Percentiles rank a stretch among this genome's conserved stretches.
Evolutionary conservation across 2,888 invertebrate species (phyloP).

Genomic region (Deilephila porcellus): DNA sequence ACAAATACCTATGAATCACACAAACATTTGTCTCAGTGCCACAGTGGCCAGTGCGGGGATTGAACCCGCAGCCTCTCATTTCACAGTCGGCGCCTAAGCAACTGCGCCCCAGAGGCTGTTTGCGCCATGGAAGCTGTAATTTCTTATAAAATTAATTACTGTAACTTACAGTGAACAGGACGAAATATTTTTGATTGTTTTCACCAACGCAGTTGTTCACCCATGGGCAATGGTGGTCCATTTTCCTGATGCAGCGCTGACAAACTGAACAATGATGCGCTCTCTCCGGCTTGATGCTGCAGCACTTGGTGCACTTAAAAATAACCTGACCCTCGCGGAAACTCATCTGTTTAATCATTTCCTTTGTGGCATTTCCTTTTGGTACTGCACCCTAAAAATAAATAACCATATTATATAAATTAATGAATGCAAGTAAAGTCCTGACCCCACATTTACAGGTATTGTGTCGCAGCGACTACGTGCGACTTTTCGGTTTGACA

Average conservation of each 20-base stretch:
- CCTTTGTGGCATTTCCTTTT: slow-evolving; percentile 97
- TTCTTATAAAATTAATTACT: background rate
- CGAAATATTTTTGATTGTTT: slow-evolving; percentile 99
- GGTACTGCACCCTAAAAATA: slow-evolving; percentile 93
- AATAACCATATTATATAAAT: background rate
- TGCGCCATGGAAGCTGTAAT: too few species aligned
- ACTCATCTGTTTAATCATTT: slow-evolving; percentile 97
- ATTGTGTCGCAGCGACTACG: too few species aligned
- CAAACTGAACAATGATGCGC: slow-evolving; percentile 98
- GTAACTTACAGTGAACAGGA: slow-evolving; percentile 96
- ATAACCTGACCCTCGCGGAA: slow-evolving; percentile 96
- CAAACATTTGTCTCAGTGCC: too few species aligned
- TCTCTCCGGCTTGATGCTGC: slow-evolving; percentile 97
- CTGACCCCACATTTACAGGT: background rate
- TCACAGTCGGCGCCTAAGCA: too few species aligned
- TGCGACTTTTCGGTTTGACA: too few species aligned
- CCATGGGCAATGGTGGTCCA: slow-evolving; percentile 93
- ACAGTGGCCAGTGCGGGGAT: too few species aligned
- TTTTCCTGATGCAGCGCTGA: slow-evolving; percentile 89
- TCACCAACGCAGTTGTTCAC: slow-evolving; percentile 99
- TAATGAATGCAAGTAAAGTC: too few species aligned
- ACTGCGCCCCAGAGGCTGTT: too few species aligned
- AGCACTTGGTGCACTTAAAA: slow-evolving; percentile 98
- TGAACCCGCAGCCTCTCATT: too few species aligned
- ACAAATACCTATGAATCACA: too few species aligned